A percentile compares a stretch with the other conserved stretches of the same genome.
phyloP scores from a whole-genome alignment of 2,888 invertebrate genomes.

The Nemapogon koenigi region DNA sequence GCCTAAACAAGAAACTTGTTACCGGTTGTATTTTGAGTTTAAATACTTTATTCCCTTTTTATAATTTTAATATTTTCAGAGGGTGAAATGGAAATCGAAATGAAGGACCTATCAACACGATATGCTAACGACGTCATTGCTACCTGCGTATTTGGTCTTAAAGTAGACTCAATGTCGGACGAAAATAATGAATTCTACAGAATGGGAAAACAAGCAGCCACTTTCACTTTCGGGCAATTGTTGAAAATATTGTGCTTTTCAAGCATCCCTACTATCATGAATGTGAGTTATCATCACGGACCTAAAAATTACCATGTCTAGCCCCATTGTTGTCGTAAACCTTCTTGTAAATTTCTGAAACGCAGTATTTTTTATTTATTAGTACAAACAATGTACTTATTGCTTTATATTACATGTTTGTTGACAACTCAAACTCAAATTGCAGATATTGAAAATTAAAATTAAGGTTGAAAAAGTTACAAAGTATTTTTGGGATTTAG shows the following conservation, averaged over 20 bases:
- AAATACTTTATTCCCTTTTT: no score
- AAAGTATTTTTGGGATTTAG: constrained; percentile 40
- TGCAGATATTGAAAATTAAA: constrained; percentile 25
- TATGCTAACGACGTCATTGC: constrained; percentile 47
- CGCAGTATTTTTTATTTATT: no score
- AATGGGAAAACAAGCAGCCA: constrained; percentile 45
- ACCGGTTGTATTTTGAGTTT: no score
- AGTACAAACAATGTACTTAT: no score
- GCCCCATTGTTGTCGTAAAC: no score
- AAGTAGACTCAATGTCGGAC: constrained; percentile 55
- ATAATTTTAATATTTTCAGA: no score
- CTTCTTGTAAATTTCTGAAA: no score
- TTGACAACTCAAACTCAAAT: no score
- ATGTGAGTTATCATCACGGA: constrained; percentile 20
- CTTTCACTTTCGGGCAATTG: constrained; percentile 26
- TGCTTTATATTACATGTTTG: no score
- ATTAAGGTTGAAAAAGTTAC: constrained; percentile 30
- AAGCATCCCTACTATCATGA: constrained; percentile 20
- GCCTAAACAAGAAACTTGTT: no score
- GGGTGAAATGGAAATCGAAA: no score
- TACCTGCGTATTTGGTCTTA: constrained; percentile 38
- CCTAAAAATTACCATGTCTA: no score
- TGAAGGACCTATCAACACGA: constrained; percentile 35
- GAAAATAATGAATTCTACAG: constrained; percentile 59
- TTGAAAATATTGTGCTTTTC: constrained; percentile 22